Evolutionary conservation across 2,888 invertebrate genomes (phyloP).

Genomic region (Hymenopus coronatus): DNA sequence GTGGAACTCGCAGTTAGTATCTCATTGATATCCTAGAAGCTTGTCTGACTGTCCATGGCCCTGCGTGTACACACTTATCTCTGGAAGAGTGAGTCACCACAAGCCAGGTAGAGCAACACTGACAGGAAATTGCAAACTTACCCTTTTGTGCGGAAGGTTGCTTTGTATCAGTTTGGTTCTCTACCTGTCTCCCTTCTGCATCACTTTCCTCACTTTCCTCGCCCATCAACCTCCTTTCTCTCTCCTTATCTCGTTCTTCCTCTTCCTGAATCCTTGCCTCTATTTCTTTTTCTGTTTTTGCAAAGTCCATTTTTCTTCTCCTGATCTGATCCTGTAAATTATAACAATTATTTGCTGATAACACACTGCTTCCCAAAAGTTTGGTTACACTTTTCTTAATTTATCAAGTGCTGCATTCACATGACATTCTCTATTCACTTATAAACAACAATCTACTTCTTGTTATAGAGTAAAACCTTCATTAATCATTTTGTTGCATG

Average conservation of each 20-base stretch:
- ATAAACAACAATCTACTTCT: too few relatives aligned
- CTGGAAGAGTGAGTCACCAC: neutral
- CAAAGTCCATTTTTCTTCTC: conserved; percentile 65
- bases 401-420: neutral
- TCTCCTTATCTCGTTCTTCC: conserved; percentile 41
- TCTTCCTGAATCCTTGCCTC: conserved; percentile 64
- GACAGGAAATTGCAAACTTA: conserved; percentile 24
- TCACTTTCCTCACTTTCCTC: conserved; percentile 30
- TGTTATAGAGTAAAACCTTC: neutral
- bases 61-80: too few relatives aligned
- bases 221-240: conserved; percentile 45
- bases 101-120: neutral
- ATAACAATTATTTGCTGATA: neutral
- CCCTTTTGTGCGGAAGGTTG: conserved; percentile 31
- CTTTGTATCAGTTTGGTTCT: conserved; percentile 47
- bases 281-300: conserved; percentile 72
- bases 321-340: conserved; percentile 58
- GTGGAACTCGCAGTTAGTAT: too few relatives aligned
- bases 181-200: conserved; percentile 47
- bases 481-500: too few relatives aligned
- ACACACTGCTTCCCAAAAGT: conserved; percentile 2
- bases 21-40: too few relatives aligned
- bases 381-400: neutral
- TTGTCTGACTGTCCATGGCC: too few relatives aligned
- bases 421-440: conserved; percentile 11